A percentile compares a stretch with the other conserved stretches of the same genome.
These are phyloP conservation scores for Bradypus variegatus DNA, from an alignment of 2,797 vertebrate species.

Conservation along the genomic window DNA sequence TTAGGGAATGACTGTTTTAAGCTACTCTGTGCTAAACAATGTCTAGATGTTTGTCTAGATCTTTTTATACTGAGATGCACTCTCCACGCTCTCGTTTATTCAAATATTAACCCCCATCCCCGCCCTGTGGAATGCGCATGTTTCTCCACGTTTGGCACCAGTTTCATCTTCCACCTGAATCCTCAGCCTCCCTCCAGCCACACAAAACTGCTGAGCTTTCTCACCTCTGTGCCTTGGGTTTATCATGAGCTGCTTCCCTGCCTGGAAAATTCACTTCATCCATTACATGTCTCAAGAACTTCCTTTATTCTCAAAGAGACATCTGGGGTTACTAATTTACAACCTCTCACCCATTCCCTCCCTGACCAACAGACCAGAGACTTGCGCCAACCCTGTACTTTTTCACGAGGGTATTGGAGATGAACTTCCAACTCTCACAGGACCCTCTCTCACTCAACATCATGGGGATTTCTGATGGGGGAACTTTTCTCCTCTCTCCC, in stretches of 20 bases:
- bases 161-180: neutral
- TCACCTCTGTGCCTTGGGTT: neutral
- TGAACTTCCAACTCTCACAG: neutral
- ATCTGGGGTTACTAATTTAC: neutral
- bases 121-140: neutral
- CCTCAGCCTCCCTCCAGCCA: neutral
- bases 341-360: neutral
- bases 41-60: neutral
- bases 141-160: neutral
- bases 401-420: neutral
- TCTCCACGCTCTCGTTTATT: neutral
- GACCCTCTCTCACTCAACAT: neutral
- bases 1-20: neutral
- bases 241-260: neutral
- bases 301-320: neutral
- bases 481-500: too few relatives aligned
- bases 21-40: neutral
- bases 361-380: too few relatives aligned
- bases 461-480: neutral
- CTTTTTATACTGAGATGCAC: neutral
- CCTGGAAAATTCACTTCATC: neutral
- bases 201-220: fast-evolving
- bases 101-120: neutral
- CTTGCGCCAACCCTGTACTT: too few relatives aligned
- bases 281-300: neutral